phyloP scores from a whole-genome alignment of 2,113 vertebrate species.

The Heliornis fulica region DNA sequence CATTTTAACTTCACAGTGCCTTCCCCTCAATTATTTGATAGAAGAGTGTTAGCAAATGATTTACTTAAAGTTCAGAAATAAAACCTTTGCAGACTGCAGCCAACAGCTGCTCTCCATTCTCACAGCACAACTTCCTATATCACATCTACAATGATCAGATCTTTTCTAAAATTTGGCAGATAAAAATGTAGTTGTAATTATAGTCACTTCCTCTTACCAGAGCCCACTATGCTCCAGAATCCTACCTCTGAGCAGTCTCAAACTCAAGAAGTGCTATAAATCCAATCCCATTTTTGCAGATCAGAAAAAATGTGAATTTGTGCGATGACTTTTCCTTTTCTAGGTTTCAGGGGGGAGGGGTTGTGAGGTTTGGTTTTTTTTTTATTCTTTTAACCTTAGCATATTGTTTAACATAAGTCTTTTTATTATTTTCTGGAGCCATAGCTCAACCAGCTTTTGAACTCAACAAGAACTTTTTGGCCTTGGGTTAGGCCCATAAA shows the following conservation, averaged over 20 bases:
- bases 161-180: neutral
- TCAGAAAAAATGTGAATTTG: neutral
- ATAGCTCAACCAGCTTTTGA: neutral
- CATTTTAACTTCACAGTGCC: neutral
- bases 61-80: neutral
- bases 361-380: neutral
- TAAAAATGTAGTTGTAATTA: neutral
- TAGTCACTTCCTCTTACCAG: neutral
- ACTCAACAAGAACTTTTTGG: neutral
- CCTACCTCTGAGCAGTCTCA: neutral
- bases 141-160: neutral
- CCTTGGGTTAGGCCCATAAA: neutral
- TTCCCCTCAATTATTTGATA: neutral
- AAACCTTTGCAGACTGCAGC: neutral
- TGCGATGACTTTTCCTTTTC: neutral
- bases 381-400: neutral
- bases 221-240: neutral
- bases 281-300: neutral
- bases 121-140: neutral
- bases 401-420: neutral
- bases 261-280: neutral
- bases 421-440: neutral
- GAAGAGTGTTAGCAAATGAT: neutral
- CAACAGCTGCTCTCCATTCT: neutral
- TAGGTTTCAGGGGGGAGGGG: accelerated